These are phyloP conservation scores for Cynoglossus semilaevis DNA, from an alignment of 2,113 vertebrate genomes.

Conservation along the genomic window DNA sequence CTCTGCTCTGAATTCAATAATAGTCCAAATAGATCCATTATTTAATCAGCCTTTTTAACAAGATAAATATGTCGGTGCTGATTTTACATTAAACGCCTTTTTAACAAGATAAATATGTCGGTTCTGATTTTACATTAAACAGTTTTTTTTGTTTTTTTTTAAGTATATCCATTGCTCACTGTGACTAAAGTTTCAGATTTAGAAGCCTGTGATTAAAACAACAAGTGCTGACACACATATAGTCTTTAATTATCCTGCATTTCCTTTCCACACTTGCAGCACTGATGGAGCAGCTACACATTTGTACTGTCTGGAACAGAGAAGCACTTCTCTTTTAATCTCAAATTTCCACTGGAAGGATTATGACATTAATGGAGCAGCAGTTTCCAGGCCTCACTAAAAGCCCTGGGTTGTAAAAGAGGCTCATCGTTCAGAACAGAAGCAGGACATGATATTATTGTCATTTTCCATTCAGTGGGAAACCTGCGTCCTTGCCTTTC, in stretches of 20 bases:
- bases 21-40: background rate
- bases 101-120: too few relatives aligned
- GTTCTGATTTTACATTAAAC: too few relatives aligned
- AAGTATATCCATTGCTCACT: too few relatives aligned
- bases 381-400: constrained; percentile 37
- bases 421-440: constrained; percentile 43
- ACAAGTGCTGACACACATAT: background rate
- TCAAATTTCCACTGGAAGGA: constrained; percentile 54
- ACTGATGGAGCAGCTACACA: constrained; percentile 13
- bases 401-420: constrained; percentile 41
- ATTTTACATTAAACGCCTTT: too few relatives aligned
- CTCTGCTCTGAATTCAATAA: background rate
- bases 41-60: background rate
- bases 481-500: constrained; percentile 17
- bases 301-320: constrained; percentile 14
- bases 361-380: constrained; percentile 51
- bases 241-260: background rate
- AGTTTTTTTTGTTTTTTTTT: too few relatives aligned
- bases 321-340: constrained; percentile 38
- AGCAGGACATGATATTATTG: constrained; percentile 38
- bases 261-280: background rate
- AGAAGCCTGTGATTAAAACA: background rate
- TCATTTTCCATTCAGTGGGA: constrained; percentile 18
- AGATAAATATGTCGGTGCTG: too few relatives aligned
- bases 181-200: background rate